Conservation (phyloP, 2,113 vertebrate genomes). For the Asarcornis scutulata region DNA sequence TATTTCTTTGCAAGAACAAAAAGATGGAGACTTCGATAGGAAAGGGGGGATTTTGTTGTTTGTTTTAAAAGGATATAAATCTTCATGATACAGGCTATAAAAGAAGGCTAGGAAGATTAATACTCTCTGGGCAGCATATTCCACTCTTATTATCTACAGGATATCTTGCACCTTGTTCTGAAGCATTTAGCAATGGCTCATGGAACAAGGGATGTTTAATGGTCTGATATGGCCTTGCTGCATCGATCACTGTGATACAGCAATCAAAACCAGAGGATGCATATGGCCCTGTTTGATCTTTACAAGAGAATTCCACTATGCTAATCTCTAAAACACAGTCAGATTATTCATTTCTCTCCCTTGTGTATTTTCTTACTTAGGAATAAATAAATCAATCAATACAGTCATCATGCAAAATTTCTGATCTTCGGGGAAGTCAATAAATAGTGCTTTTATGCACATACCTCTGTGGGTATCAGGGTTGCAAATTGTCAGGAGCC, state of each 20-base stretch:
- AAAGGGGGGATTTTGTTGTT: not conserved
- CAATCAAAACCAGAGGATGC: conserved; percentile 19
- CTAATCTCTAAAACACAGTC: conserved; percentile 3
- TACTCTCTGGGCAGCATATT: conserved; percentile 35
- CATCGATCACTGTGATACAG: conserved; percentile 10
- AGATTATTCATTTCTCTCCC: conserved; percentile 23
- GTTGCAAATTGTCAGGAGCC: not conserved
- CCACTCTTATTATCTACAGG: conserved; percentile 23
- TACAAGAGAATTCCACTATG: not conserved
- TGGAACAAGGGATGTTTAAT: conserved; percentile 46
- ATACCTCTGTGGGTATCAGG: not conserved
- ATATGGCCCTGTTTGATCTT: conserved; percentile 5
- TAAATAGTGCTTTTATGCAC: not conserved
- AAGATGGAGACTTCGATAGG: not conserved
- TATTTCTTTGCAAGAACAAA: conserved; percentile 22
- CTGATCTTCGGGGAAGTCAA: conserved; percentile 2
- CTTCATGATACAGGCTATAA: not conserved
- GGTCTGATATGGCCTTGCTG: not conserved
- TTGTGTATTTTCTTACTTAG: not conserved
- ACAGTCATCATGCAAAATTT: not conserved
- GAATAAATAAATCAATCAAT: conserved; percentile 39
- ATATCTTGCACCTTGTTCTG: conserved; percentile 47
- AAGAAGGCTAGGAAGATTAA: conserved; percentile 35
- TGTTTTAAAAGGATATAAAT: conserved; percentile 40
- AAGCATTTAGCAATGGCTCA: conserved; percentile 43